Evolutionary conservation across 2,888 invertebrate species (phyloP), one percentile per base, ranked within the genome.

Genomic region (Limnephilus lunatus): DNA sequence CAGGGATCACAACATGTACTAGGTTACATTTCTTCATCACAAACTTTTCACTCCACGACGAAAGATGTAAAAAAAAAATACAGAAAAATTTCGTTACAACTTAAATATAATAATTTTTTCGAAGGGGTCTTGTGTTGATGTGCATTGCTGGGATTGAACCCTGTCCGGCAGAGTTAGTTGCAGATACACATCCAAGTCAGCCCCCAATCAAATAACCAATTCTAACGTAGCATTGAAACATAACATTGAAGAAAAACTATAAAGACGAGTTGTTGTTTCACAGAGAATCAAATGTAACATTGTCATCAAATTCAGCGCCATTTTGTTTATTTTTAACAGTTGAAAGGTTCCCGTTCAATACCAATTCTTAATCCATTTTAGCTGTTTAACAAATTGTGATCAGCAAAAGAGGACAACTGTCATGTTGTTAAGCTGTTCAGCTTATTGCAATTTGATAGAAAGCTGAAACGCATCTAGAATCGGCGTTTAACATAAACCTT

Each of bases 1-100:
- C 32, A 83, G 35, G 35, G 35, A 35, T 83, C 83, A 83, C 83
- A 83, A 83, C 83, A 35, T 35, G 19, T 83, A n/a, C n/a, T n/a
- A 83, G 35, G n/a, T 39, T 44, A 31, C 11, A 19, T 83, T 83
- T 35, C 35, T 31, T 83, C 25, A 25, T 7, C 25, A 19, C 53
- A 19, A 68, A 25, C 19, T 68, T 68, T 68, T 68, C 68, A 68
- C 25, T 68, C 25, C 2, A 25, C n/a, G 68, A n/a, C n/a, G 68
- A 25, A 68, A 25, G 25, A n/a, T 9, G 68, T 25, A 68, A 68
- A 68, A 68, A 15, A 68, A 19, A 25, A 25, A 25, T n/a, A n/a
- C 7, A 5, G 19, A 68, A 68, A 68, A 68, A 19, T 68, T 19
- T 68, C 14, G 1, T 68, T 19, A 53, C 3, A 0, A 19, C 53